A percentile compares a stretch with the other conserved stretches of the same genome.
Evolutionary conservation across 1,140 invertebrate genomes (phyloP).

Genomic region (Mercenaria mercenaria): DNA sequence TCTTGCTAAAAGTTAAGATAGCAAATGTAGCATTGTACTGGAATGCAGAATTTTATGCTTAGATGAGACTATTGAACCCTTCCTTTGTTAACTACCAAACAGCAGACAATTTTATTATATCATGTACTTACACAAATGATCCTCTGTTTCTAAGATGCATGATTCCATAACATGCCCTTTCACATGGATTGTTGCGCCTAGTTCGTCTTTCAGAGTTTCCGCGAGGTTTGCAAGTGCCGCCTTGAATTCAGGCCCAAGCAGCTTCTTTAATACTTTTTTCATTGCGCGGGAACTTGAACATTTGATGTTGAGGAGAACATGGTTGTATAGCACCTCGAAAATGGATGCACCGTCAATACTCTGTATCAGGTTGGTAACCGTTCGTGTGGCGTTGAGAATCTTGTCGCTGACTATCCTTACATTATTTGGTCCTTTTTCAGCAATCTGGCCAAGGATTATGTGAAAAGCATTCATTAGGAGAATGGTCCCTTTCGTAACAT

Average conservation of each 20-base stretch:
- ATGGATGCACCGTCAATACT: neutral
- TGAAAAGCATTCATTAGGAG: neutral
- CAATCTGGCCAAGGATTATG: neutral
- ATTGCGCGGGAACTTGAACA: neutral
- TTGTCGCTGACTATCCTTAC: neutral
- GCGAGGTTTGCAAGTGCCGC: neutral
- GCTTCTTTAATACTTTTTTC: neutral
- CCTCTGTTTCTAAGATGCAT: neutral
- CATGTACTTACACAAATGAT: neutral
- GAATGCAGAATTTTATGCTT: too few species aligned
- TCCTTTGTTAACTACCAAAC: too few species aligned
- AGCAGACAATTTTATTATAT: too few species aligned
- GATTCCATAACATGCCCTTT: neutral
- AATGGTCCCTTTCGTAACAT: neutral
- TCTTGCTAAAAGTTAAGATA: too few species aligned
- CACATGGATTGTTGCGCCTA: neutral
- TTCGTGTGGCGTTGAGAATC: neutral
- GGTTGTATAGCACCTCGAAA: neutral
- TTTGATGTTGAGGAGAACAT: neutral
- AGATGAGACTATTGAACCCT: too few species aligned
- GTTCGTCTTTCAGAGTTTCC: neutral
- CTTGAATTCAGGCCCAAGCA: neutral
- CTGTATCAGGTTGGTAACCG: neutral
- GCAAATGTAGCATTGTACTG: too few species aligned
- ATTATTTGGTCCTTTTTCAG: neutral